Evolutionary conservation across 2,888 invertebrate species (phyloP).

Genomic region (Macropis europaea): DNA sequence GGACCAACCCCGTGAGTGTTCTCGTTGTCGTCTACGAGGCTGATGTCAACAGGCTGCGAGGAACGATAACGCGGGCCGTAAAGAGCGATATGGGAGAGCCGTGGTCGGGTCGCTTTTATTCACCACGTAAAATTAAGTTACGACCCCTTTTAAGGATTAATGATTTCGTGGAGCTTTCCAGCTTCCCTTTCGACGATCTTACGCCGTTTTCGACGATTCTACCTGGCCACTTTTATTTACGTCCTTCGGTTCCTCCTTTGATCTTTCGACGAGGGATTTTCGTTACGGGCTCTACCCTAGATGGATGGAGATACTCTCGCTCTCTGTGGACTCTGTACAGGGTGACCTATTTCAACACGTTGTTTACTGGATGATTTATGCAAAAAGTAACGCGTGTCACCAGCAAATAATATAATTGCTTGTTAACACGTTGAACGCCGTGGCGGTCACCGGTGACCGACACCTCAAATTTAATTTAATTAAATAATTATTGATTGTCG

Average conservation of each 20-base stretch:
- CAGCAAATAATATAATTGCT: no score
- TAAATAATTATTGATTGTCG: no score
- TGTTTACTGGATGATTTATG: not conserved
- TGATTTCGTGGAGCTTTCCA: constrained; percentile 9
- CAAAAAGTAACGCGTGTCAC: no score
- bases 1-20: not conserved
- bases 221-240: constrained; percentile 12
- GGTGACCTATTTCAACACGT: no score
- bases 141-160: constrained; percentile 22
- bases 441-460: no score
- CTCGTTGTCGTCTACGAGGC: not conserved
- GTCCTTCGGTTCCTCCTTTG: constrained; percentile 13
- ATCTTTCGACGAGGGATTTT: not conserved
- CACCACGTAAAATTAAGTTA: constrained; percentile 49
- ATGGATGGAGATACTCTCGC: not conserved
- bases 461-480: no score
- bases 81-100: not conserved
- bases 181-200: not conserved
- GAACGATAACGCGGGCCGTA: constrained; percentile 16
- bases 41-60: not conserved
- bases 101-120: constrained; percentile 17
- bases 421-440: no score
- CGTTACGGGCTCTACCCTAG: not conserved
- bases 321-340: not conserved
- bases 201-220: constrained; percentile 12